Conservation (phyloP, 2,113 vertebrate genomes). For the Sturnira hondurensis region DNA sequence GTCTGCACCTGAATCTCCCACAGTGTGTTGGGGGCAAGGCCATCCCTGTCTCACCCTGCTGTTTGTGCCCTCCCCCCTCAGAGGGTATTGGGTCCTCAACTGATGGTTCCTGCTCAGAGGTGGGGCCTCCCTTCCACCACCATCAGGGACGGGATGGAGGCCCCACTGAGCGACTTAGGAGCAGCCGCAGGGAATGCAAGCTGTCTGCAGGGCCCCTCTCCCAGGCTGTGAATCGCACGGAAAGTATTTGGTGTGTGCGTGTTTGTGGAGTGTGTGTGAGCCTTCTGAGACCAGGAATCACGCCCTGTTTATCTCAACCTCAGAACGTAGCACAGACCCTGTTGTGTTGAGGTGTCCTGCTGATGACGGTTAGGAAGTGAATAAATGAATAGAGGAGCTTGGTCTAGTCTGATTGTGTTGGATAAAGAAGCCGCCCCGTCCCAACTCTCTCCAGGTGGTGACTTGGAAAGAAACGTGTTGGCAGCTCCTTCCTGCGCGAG, state of each 20-base stretch:
- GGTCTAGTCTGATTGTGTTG: background rate
- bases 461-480: background rate
- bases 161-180: too few species aligned
- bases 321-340: background rate
- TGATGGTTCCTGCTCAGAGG: background rate
- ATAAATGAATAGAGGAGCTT: background rate
- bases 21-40: background rate
- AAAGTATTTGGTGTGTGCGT: background rate
- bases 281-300: background rate
- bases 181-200: background rate
- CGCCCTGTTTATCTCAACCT: background rate
- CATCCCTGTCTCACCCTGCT: background rate
- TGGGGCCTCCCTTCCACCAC: background rate
- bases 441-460: background rate
- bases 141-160: background rate
- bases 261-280: background rate
- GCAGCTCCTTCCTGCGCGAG: background rate
- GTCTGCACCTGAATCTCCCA: background rate
- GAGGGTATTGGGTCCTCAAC: background rate
- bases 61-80: background rate
- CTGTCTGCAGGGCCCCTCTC: background rate
- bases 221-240: background rate
- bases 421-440: background rate
- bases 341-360: background rate
- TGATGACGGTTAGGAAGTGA: background rate